Percentiles rank a stretch among this genome's conserved stretches.
phyloP scores from a whole-genome alignment of 1,140 invertebrate genomes.

The Augochlora pura region DNA sequence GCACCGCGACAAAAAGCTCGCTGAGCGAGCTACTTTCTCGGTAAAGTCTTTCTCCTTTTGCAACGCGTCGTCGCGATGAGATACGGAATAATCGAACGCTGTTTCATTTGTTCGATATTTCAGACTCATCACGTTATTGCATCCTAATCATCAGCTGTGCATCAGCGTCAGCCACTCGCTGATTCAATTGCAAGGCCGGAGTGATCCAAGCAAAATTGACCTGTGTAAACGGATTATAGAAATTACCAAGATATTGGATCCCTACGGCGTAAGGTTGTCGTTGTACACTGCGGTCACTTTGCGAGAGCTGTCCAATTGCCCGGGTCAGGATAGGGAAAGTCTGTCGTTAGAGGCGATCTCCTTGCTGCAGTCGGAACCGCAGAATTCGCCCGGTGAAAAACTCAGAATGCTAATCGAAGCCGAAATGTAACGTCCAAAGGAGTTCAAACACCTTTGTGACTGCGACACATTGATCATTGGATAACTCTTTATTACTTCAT shows the following conservation, averaged over 20 bases:
- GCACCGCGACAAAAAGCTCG: slow-evolving; percentile 61
- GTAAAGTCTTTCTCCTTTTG: slow-evolving; percentile 51
- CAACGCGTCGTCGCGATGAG: neutral
- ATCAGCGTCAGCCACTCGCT: slow-evolving; percentile 90
- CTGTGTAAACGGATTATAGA: slow-evolving; percentile 86
- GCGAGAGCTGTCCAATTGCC: slow-evolving; percentile 84
- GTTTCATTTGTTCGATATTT: slow-evolving; percentile 35
- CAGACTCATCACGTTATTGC: slow-evolving; percentile 84
- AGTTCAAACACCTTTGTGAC: neutral
- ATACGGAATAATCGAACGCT: too few relatives aligned
- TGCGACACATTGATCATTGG: neutral
- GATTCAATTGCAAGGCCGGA: slow-evolving; percentile 84
- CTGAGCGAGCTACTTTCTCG: slow-evolving; percentile 71
- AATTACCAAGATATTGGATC: slow-evolving; percentile 85
- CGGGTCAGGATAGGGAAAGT: slow-evolving; percentile 76
- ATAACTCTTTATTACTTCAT: neutral
- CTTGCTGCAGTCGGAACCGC: slow-evolving; percentile 79
- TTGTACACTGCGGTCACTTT: slow-evolving; percentile 87
- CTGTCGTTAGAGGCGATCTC: slow-evolving; percentile 77
- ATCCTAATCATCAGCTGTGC: slow-evolving; percentile 90
- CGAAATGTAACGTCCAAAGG: slow-evolving; percentile 37
- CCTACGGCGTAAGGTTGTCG: slow-evolving; percentile 84
- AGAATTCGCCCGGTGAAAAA: slow-evolving; percentile 80
- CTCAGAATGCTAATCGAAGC: slow-evolving; percentile 73
- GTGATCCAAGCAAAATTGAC: slow-evolving; percentile 82